Conservation (phyloP, 2,113 vertebrate genomes). For the Gasterosteus aculeatus region DNA sequence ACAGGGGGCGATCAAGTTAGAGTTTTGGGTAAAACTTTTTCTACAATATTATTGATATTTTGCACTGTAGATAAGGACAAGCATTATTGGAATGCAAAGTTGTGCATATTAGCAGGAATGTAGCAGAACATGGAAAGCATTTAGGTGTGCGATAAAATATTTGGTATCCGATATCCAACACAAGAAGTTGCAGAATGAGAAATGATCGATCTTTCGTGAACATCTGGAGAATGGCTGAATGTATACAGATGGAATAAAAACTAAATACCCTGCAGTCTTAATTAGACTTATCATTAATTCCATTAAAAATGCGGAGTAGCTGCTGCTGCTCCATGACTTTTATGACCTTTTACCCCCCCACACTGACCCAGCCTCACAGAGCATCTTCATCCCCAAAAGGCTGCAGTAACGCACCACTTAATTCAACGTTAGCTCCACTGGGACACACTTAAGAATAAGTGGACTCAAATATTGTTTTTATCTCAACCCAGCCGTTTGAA, state of each 20-base stretch:
- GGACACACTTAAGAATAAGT: conserved; percentile 74
- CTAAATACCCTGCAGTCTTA: neutral
- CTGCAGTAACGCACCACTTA: conserved; percentile 73
- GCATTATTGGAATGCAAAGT: too few relatives aligned
- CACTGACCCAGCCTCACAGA: conserved; percentile 68
- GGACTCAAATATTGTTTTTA: conserved; percentile 65
- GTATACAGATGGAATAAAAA: conserved; percentile 3
- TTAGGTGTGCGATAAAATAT: too few relatives aligned
- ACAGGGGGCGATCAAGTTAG: neutral
- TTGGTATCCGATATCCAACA: neutral
- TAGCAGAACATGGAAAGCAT: too few relatives aligned
- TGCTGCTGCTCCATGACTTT: conserved; percentile 7
- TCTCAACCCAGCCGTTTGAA: conserved; percentile 67
- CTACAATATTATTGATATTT: too few relatives aligned
- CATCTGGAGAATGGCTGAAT: neutral
- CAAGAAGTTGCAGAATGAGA: neutral
- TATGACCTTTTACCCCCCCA: conserved; percentile 17
- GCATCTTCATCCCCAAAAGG: conserved; percentile 67
- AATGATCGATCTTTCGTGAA: neutral
- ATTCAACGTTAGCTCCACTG: conserved; percentile 72
- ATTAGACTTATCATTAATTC: neutral
- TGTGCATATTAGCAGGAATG: too few relatives aligned
- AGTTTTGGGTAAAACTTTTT: neutral
- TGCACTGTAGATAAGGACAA: too few relatives aligned
- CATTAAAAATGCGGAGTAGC: conserved; percentile 5